Conservation (phyloP, 2,888 invertebrate genomes). For the Mythimna albipuncta region DNA sequence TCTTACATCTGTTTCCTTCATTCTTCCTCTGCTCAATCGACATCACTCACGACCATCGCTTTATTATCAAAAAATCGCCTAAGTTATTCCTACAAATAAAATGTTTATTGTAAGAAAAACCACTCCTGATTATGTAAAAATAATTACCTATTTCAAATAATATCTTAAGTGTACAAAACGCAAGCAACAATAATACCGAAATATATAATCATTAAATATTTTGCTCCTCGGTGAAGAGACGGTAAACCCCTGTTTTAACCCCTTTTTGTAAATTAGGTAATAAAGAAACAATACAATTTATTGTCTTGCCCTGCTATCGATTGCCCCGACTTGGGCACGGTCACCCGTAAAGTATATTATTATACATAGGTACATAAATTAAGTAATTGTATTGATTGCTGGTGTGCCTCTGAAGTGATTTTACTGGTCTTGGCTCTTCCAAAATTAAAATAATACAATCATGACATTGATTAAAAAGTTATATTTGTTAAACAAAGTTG, state of each 20-base stretch:
- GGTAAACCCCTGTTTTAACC: constrained; percentile 15
- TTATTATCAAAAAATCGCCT: no score
- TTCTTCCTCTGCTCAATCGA: no score
- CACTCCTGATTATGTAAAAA: neutral
- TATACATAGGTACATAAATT: neutral
- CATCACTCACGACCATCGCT: no score
- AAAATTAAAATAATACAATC: neutral
- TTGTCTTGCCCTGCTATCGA: constrained; percentile 14
- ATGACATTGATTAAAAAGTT: no score
- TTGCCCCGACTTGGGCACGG: constrained; percentile 13
- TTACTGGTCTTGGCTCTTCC: neutral
- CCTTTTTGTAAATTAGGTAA: constrained; percentile 39
- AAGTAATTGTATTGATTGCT: constrained; percentile 10
- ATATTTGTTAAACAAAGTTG: neutral
- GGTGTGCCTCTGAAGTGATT: constrained; percentile 2
- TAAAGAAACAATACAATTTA: constrained; percentile 18
- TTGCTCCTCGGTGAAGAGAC: neutral
- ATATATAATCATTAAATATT: neutral
- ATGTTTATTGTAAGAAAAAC: neutral
- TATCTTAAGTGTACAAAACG: neutral
- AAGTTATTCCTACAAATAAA: neutral
- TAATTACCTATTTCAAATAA: neutral
- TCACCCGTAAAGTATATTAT: neutral
- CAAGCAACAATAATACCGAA: neutral
- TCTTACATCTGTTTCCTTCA: no score